These are phyloP conservation scores for Eupithecia subumbrata DNA, from an alignment of 2,888 invertebrate genomes.

Conservation along the genomic window DNA sequence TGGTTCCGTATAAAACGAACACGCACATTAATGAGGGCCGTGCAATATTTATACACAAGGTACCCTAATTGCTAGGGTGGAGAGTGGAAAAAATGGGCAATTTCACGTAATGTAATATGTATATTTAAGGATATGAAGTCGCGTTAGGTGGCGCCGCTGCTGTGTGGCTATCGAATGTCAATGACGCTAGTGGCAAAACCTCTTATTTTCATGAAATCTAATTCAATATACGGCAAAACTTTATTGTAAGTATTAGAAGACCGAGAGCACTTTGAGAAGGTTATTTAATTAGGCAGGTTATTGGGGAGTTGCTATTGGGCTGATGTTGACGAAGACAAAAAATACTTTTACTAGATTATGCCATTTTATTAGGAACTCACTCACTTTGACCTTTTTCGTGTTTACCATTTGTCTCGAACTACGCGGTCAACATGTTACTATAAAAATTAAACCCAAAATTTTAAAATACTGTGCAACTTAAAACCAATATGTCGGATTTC, in stretches of 20 bases:
- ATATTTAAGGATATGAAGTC: slow-evolving; percentile 61
- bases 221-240: background rate
- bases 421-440: background rate
- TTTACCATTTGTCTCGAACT: background rate
- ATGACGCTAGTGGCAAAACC: background rate
- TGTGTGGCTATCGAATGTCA: background rate
- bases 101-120: slow-evolving; percentile 85
- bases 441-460: background rate
- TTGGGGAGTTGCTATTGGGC: background rate
- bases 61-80: slow-evolving; percentile 84
- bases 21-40: slow-evolving; percentile 82
- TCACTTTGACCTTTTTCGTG: background rate
- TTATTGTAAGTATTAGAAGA: background rate
- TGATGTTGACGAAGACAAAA: background rate
- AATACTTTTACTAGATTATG: background rate
- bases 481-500: background rate
- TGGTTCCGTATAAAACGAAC: slow-evolving; percentile 69
- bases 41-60: slow-evolving; percentile 84
- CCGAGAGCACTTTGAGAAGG: background rate
- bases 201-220: background rate
- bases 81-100: slow-evolving; percentile 85
- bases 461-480: background rate
- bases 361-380: background rate
- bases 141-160: slow-evolving; percentile 6
- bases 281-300: background rate